These are phyloP conservation scores for Epirrhoe tristata DNA, from an alignment of 2,888 invertebrate genomes.

Conservation along the genomic window DNA sequence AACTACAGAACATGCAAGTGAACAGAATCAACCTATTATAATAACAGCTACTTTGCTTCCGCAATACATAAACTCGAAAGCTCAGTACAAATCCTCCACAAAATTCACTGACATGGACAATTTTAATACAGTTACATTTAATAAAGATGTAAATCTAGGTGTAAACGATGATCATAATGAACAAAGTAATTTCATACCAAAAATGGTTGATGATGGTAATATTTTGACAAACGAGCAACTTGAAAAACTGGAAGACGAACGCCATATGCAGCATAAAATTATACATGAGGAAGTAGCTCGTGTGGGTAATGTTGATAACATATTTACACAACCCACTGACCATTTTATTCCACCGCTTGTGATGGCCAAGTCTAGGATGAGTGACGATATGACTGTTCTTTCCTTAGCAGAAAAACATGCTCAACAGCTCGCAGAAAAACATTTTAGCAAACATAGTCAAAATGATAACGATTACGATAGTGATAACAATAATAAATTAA, in stretches of 20 bases:
- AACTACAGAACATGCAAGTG: constrained; percentile 63
- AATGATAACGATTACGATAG: constrained; percentile 35
- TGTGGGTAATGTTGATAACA: constrained; percentile 75
- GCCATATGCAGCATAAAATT: constrained; percentile 74
- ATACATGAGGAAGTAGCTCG: constrained; percentile 76
- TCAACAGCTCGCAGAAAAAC: constrained; percentile 72
- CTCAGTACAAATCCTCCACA: constrained; percentile 38
- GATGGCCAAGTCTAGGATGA: constrained; percentile 81
- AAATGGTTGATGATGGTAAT: constrained; percentile 58
- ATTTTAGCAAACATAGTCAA: constrained; percentile 53
- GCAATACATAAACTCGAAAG: constrained; percentile 43
- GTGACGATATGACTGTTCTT: constrained; percentile 80
- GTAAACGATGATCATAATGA: constrained; percentile 62
- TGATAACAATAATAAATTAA: constrained; percentile 42
- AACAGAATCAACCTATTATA: constrained; percentile 55
- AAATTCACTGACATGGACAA: constrained; percentile 46
- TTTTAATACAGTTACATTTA: constrained; percentile 50
- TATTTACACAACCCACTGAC: constrained; percentile 80
- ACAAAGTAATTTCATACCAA: constrained; percentile 72
- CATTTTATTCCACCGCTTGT: constrained; percentile 82
- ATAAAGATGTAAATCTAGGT: constrained; percentile 60
- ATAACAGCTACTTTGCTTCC: constrained; percentile 49
- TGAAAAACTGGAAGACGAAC: constrained; percentile 71
- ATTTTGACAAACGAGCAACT: constrained; percentile 61
- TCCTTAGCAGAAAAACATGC: constrained; percentile 80